These are phyloP conservation scores for Plagodis pulveraria DNA, from an alignment of 2,888 invertebrate genomes.

Conservation along the genomic window DNA sequence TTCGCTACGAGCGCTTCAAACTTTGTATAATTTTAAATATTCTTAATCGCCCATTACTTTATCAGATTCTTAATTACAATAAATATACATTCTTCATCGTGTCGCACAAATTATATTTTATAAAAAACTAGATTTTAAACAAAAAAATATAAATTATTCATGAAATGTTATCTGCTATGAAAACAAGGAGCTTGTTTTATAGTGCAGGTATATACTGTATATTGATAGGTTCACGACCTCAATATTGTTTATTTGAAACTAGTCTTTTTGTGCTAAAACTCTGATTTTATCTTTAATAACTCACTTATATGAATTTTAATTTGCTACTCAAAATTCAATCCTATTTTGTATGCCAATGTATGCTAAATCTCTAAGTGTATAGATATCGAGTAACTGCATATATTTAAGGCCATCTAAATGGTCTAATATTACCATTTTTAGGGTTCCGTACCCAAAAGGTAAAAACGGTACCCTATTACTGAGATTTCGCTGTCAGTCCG, in stretches of 20 bases:
- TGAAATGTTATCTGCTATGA: not conserved
- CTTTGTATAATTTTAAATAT: slow-evolving; percentile 23
- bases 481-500: too few relatives aligned
- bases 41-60: slow-evolving; percentile 8
- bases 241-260: slow-evolving; percentile 23
- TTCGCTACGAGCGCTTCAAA: too few relatives aligned
- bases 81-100: slow-evolving; percentile 3
- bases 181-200: too few relatives aligned
- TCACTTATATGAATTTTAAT: slow-evolving; percentile 2
- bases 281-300: not conserved
- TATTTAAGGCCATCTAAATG: too few relatives aligned
- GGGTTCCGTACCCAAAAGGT: too few relatives aligned
- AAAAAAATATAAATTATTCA: slow-evolving; percentile 22
- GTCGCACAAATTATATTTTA: slow-evolving; percentile 22
- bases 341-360: slow-evolving; percentile 19
- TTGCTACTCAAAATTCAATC: slow-evolving; percentile 7
- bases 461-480: too few relatives aligned
- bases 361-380: too few relatives aligned
- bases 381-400: too few relatives aligned
- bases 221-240: slow-evolving; percentile 37
- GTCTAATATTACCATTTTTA: too few relatives aligned
- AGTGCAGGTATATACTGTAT: not conserved
- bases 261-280: too few relatives aligned
- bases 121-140: slow-evolving; percentile 5
- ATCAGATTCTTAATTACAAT: not conserved